Evolutionary conservation across 2,797 vertebrate genomes (phyloP).

Genomic region (Acipenser ruthenus): DNA sequence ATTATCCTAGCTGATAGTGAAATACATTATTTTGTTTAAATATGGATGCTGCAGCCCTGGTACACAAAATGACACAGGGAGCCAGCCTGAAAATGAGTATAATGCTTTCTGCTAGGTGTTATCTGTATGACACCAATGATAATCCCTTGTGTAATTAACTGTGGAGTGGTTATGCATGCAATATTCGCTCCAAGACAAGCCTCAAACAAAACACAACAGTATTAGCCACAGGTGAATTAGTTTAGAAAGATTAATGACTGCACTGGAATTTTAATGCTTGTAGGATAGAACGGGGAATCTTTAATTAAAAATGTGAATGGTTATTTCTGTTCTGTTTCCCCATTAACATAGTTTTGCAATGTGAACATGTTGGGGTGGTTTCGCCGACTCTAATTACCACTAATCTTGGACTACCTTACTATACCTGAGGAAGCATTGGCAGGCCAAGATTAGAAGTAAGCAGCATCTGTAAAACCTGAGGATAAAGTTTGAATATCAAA

Average conservation of each 20-base stretch:
- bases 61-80: constrained; percentile 56
- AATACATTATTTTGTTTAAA: constrained; percentile 46
- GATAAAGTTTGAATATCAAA: no score
- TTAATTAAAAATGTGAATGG: constrained; percentile 79
- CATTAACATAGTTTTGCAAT: neutral
- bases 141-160: constrained; percentile 79
- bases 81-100: constrained; percentile 50
- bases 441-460: no score
- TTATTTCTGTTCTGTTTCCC: constrained; percentile 53
- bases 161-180: constrained; percentile 65
- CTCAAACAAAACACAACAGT: constrained; percentile 78
- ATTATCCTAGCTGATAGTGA: constrained; percentile 16
- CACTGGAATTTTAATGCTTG: constrained; percentile 76
- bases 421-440: no score
- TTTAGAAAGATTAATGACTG: constrained; percentile 80
- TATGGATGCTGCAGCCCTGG: constrained; percentile 37
- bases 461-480: no score
- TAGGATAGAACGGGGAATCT: constrained; percentile 70
- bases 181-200: constrained; percentile 67
- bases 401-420: no score
- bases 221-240: constrained; percentile 81
- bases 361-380: neutral
- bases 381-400: no score
- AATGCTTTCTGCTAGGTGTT: constrained; percentile 58
- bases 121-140: constrained; percentile 68